These are phyloP conservation scores for Natator depressus DNA, from an alignment of 2,113 vertebrate species.

Conservation along the genomic window DNA sequence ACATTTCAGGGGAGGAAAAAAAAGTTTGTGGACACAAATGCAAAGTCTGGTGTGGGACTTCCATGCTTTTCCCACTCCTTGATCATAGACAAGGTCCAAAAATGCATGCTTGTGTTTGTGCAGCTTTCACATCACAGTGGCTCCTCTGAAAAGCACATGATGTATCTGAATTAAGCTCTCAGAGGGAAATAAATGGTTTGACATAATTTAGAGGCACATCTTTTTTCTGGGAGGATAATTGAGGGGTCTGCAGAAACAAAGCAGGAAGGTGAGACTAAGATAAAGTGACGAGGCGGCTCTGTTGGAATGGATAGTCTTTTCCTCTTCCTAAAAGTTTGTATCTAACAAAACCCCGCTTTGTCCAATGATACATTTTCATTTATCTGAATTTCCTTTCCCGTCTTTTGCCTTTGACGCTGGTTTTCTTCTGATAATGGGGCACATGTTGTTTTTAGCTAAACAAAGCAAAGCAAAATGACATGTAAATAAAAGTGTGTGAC, in stretches of 20 bases:
- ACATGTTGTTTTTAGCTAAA: neutral
- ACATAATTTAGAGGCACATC: constrained; percentile 64
- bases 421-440: neutral
- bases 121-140: neutral
- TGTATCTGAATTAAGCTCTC: neutral
- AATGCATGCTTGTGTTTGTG: neutral
- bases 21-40: neutral
- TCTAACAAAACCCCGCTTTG: neutral
- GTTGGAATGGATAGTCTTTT: neutral
- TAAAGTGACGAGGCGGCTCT: constrained; percentile 25
- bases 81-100: neutral
- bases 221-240: constrained; percentile 57
- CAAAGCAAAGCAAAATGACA: neutral
- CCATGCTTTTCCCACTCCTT: neutral
- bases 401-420: neutral
- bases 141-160: neutral
- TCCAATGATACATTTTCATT: neutral
- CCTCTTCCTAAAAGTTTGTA: neutral
- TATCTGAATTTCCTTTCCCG: constrained; percentile 19
- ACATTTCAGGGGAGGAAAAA: neutral
- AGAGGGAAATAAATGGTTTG: constrained; percentile 47
- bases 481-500: neutral
- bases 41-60: neutral
- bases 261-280: constrained; percentile 34
- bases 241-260: constrained; percentile 27